Percentiles rank a stretch among this genome's conserved stretches.
These are phyloP conservation scores for Elaphurus davidianus DNA, from an alignment of 2,113 vertebrate genomes.

Conservation along the genomic window DNA sequence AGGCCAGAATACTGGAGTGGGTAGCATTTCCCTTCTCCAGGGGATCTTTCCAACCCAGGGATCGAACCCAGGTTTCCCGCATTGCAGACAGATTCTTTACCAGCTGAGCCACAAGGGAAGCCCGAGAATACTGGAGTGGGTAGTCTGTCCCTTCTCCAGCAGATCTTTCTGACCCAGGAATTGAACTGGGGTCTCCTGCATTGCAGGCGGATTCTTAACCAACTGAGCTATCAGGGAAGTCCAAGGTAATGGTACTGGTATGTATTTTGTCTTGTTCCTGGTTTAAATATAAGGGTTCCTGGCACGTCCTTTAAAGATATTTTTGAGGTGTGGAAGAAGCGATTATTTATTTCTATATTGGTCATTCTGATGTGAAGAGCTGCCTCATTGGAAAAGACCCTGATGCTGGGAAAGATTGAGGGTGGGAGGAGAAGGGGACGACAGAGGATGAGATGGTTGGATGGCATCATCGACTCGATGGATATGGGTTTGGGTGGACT, in stretches of 20 bases:
- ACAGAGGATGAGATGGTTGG: too few species aligned
- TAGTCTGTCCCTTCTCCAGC: not conserved
- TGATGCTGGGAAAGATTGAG: too few species aligned
- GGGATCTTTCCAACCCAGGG: not conserved
- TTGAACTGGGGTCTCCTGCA: not conserved
- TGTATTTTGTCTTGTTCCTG: not conserved
- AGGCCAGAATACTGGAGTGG: not conserved
- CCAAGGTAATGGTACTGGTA: not conserved
- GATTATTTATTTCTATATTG: not conserved
- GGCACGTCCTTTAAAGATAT: not conserved
- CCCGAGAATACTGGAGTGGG: not conserved
- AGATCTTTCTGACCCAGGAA: not conserved
- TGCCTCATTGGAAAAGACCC: too few species aligned
- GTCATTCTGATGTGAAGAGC: not conserved
- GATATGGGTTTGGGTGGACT: too few species aligned
- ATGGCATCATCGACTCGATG: too few species aligned
- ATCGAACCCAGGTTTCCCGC: not conserved
- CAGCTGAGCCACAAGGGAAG: not conserved
- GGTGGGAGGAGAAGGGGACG: too few species aligned
- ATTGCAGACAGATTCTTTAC: not conserved
- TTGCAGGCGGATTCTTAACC: fast-evolving
- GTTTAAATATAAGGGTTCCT: not conserved
- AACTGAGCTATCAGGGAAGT: not conserved
- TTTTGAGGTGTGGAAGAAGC: not conserved
- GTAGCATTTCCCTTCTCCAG: not conserved